phyloP scores from a whole-genome alignment of 2,797 vertebrate species.

The Bradypodion ventrale region DNA sequence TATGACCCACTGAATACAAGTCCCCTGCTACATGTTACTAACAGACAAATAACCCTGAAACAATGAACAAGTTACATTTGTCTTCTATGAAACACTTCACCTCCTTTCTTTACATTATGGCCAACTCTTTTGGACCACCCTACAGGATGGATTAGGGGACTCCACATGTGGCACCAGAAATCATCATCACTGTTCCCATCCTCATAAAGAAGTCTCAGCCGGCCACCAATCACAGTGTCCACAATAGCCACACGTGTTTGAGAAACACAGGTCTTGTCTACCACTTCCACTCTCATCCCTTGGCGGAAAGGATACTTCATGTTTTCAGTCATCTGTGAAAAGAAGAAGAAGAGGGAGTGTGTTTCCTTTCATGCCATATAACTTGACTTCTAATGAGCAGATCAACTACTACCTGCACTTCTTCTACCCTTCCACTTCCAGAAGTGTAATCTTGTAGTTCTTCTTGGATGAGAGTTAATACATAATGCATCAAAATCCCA shows the following conservation, averaged over 20 bases:
- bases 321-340: conserved; percentile 85
- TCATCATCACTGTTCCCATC: conserved; percentile 83
- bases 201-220: conserved; percentile 87
- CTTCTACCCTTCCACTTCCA: too few species aligned
- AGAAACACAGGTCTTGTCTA: conserved; percentile 88
- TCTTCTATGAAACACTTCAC: conserved; percentile 60
- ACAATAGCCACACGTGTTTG: conserved; percentile 86
- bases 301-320: conserved; percentile 85
- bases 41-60: neutral
- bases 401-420: neutral
- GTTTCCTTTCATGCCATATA: neutral
- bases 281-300: conserved; percentile 91
- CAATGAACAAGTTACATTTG: neutral
- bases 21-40: neutral
- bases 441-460: neutral
- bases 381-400: neutral
- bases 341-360: neutral
- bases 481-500: neutral
- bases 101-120: conserved; percentile 83
- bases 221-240: conserved; percentile 85
- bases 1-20: neutral
- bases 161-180: conserved; percentile 97
- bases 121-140: conserved; percentile 93
- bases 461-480: neutral
- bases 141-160: conserved; percentile 90